phyloP scores from a whole-genome alignment of 2,888 invertebrate species.

The Copidosoma aretas region DNA sequence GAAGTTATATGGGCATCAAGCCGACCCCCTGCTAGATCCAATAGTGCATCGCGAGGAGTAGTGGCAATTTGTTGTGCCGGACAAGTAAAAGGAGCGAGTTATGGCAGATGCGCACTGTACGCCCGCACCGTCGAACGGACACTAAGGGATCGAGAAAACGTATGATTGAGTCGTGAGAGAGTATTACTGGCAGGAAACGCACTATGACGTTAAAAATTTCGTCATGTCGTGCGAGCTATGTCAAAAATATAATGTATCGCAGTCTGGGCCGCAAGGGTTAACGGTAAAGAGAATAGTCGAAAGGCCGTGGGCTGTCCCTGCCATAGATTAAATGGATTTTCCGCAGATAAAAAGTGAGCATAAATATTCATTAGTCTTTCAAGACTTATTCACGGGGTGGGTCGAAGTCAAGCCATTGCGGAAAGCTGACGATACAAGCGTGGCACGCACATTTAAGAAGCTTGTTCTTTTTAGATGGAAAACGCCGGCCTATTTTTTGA shows the following conservation, averaged over 20 bases:
- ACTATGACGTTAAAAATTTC: too few species aligned
- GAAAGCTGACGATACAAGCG: background rate
- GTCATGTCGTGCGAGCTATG: too few species aligned
- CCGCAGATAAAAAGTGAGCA: background rate
- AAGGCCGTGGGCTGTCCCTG: background rate
- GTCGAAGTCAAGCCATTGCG: background rate
- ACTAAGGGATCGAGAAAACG: background rate
- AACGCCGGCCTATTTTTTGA: background rate
- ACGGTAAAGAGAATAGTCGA: background rate
- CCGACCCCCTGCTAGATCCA: background rate
- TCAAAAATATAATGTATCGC: too few species aligned
- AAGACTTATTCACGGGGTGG: background rate
- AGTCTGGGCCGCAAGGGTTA: background rate
- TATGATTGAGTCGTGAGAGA: background rate
- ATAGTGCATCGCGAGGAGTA: background rate
- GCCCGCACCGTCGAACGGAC: background rate
- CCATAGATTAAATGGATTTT: background rate
- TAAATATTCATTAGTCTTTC: background rate
- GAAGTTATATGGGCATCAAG: background rate
- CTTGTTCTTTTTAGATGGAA: background rate
- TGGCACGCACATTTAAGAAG: background rate
- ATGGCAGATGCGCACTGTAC: background rate
- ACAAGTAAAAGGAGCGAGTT: background rate
- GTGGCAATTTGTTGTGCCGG: slow-evolving; percentile 5
- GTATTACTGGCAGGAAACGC: too few species aligned